Evolutionary conservation across 1,140 invertebrate genomes (phyloP), one percentile per base, ranked within the genome.

Genomic region (Adelges cooleyi): DNA sequence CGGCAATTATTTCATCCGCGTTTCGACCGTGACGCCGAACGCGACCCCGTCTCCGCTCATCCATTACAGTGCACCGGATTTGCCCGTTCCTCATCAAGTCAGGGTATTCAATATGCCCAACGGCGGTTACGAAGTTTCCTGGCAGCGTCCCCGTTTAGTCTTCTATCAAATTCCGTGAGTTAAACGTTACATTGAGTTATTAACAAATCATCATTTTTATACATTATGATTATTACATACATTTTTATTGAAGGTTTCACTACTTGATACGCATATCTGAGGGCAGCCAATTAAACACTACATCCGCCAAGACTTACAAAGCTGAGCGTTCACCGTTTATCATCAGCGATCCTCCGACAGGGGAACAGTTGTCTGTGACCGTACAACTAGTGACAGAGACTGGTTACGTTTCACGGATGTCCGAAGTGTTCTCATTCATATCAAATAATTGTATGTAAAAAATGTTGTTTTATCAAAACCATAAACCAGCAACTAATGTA

Each of bases 81-180:
- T 88, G 44, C 74, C 79, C 17, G 73, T 82, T n/a, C 87, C 87
- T 2, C 77, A 80, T 71, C 82, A 83, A 70, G 69, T 90, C 0
- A 75, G 77, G 44, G 79, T 83, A 4, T 73, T 78, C 51, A 73
- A 76, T 2, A 74, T 80, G 69, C 69, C 73, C 69, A 78, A 82
- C 75, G 79, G 81, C 17, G 79, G 79, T 67, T 81, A 82, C 68
- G 72, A 83, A 66, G 72, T 89, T 4, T 79, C 76, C 69, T 89
- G 87, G 86, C 71, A 78, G 36, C 76, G 81, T 65, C 66, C 38
- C 69, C 65, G 44, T 13, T 36, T 69, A 18, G n/a, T 54, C 66
- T 15, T 13, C 9, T 48, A 54, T 38, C 40, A 18, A 18, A 42
- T 5, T 0, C 11, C 29, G 49, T 51, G n/a, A 52, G 48, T 42